Conservation (phyloP, 2,888 invertebrate species). For the Sinohyriopsis cumingii region DNA sequence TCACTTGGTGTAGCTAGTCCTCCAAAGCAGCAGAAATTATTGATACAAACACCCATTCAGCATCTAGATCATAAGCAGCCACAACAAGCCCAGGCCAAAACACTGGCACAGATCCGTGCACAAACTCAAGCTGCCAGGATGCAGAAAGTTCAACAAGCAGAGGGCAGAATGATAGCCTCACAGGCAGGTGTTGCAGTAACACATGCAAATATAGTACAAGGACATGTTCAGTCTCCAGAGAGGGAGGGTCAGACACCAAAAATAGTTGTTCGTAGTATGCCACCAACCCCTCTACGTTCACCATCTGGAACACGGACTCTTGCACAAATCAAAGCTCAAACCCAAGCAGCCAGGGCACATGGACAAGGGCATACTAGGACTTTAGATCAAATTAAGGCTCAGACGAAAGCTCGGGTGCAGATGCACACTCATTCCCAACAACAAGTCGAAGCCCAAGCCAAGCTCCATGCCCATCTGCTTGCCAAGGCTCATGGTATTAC, state of each 20-base stretch:
- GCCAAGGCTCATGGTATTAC: slow-evolving; percentile 27
- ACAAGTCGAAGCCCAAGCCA: slow-evolving; percentile 35
- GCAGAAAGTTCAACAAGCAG: slow-evolving; percentile 37
- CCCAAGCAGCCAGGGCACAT: slow-evolving; percentile 52
- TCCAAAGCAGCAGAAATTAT: slow-evolving; percentile 39
- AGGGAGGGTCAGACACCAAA: slow-evolving; percentile 25
- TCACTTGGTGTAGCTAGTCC: slow-evolving; percentile 30
- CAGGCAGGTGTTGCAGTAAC: slow-evolving; percentile 17
- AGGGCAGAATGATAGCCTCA: slow-evolving; percentile 36
- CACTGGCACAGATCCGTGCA: slow-evolving; percentile 59
- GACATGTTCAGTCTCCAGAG: slow-evolving; percentile 25
- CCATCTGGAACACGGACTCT: slow-evolving; percentile 61
- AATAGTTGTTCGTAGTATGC: slow-evolving; percentile 26
- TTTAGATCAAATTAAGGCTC: slow-evolving; percentile 68
- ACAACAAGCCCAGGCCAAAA: slow-evolving; percentile 48
- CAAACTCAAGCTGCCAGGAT: slow-evolving; percentile 56
- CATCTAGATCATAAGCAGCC: not conserved
- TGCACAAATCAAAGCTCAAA: slow-evolving; percentile 67
- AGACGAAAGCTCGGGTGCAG: slow-evolving; percentile 44
- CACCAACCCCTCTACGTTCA: slow-evolving; percentile 14
- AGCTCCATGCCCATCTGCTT: slow-evolving; percentile 35
- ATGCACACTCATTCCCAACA: slow-evolving; percentile 34
- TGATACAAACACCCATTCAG: slow-evolving; percentile 26
- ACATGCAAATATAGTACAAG: slow-evolving; percentile 22
- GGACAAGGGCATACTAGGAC: slow-evolving; percentile 58